Evolutionary conservation across 2,113 vertebrate genomes (phyloP).

Genomic region (Phocoena sinus): DNA sequence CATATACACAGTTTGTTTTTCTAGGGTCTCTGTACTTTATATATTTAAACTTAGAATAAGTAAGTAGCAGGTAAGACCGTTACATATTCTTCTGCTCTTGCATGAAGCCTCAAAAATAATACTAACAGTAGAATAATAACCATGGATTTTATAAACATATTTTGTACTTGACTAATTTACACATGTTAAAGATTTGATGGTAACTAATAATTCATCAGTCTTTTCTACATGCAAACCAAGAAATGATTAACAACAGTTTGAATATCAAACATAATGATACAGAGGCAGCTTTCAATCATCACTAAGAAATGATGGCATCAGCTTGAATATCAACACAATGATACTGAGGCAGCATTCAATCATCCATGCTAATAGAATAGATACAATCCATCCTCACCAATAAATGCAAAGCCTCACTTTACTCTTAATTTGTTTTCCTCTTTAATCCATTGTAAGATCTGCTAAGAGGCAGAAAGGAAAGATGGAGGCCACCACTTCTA

Average conservation of each 20-base stretch:
- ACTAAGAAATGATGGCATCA: conserved; percentile 64
- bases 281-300: conserved; percentile 62
- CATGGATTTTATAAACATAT: conserved; percentile 65
- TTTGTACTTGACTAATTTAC: conserved; percentile 71
- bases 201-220: conserved; percentile 70
- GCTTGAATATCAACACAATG: conserved; percentile 48
- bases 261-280: conserved; percentile 65
- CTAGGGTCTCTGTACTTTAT: neutral
- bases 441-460: conserved; percentile 7
- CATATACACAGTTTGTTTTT: neutral
- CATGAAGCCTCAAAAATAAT: conserved; percentile 46
- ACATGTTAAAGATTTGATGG: conserved; percentile 68
- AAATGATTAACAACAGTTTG: conserved; percentile 66
- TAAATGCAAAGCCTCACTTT: neutral
- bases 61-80: neutral
- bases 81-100: neutral
- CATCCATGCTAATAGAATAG: conserved; percentile 51
- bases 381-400: conserved; percentile 38
- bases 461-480: neutral
- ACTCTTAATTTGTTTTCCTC: neutral
- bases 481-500: neutral
- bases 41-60: conserved; percentile 3
- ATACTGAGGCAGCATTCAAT: conserved; percentile 10
- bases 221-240: conserved; percentile 55
- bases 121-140: conserved; percentile 52